Base-by-base conservation (phyloP, 2,113 vertebrate species). In the Hylia prasina region DNA sequence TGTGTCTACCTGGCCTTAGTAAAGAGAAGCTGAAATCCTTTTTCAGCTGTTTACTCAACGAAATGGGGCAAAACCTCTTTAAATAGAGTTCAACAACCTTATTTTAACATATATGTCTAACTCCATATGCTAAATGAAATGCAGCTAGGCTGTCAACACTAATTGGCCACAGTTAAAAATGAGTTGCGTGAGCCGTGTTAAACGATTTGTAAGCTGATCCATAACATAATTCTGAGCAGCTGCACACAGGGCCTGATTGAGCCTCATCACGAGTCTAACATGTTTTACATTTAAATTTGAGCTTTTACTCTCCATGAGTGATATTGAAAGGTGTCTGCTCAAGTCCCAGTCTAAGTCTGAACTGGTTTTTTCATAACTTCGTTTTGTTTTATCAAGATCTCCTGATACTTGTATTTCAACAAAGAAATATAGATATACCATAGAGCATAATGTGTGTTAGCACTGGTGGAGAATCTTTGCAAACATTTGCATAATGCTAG, bases 141-240 rank as follows among this genome's bases (percentile, higher is more conserved):
- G 53, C 54, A 69, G 54, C 66, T 61, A 72, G 50, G 57, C 61
- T 96, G 87, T 96, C 93, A 93, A 39, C 40, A 56, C 53, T 93
- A 91, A 84, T 78, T 82, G 45, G 84, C 85, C 57, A 72, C 87
- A 76, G 70, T 91, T 94, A 72, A 87, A 93, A 89, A 72, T 50
- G 27, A 96, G 53, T 63, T 54, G 45, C 7, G 1, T 91, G 73
- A 91, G 57, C 81, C n/a, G 24, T 48, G 27, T 87, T 80, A 94
- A 91, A 79, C 57, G 79, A 57, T 89, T 94, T 94, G 77, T 66
- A 95, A 69, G 50, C 58, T 95, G 84, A 76, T 91, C 73, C 40
- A 53, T 72, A 65, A 30, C 15, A 8, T 68, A 87, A 82, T 82
- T 97, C 37, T 82, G 63, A 85, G 71, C 82, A 83, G 75, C 75